Evolutionary conservation across 2,888 invertebrate species (phyloP).

Genomic region (Nebria salina): DNA sequence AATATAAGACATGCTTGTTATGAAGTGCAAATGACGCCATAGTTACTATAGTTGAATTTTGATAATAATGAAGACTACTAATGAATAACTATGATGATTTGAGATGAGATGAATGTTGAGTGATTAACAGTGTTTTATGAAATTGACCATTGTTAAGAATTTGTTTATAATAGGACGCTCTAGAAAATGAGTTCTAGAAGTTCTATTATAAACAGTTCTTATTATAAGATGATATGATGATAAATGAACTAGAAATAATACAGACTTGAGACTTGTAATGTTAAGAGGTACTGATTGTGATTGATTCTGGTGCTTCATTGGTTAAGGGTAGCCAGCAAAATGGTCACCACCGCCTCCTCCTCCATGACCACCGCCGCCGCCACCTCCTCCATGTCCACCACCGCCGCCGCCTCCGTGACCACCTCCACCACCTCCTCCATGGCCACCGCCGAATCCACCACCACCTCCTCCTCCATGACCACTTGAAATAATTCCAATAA

Average conservation of each 20-base stretch:
- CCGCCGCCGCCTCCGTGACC: conserved; percentile 43
- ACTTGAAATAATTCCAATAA: not conserved
- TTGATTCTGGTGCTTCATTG: not conserved
- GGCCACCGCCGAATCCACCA: conserved; percentile 43
- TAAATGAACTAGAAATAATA: conserved; percentile 22
- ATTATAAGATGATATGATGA: conserved; percentile 8
- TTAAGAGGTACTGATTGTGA: conserved; percentile 10
- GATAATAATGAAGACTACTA: not conserved
- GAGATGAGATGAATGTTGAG: conserved; percentile 13
- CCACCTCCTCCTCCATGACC: conserved; percentile 7
- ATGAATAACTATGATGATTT: conserved; percentile 24
- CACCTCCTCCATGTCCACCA: conserved; percentile 44
- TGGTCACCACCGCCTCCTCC: conserved; percentile 9
- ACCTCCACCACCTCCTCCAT: conserved; percentile 20
- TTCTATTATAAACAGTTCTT: not conserved
- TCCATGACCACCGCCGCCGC: conserved; percentile 33
- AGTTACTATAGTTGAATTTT: no score
- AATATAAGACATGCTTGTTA: conserved; percentile 9
- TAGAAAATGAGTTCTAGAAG: no score
- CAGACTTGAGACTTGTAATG: conserved; percentile 19
- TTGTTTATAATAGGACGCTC: not conserved
- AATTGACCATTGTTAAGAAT: conserved; percentile 12
- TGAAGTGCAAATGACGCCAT: no score
- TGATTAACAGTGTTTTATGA: not conserved
- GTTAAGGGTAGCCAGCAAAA: not conserved